Conservation (phyloP, 2,113 vertebrate genomes). For the Nyctibius bracteatus region DNA sequence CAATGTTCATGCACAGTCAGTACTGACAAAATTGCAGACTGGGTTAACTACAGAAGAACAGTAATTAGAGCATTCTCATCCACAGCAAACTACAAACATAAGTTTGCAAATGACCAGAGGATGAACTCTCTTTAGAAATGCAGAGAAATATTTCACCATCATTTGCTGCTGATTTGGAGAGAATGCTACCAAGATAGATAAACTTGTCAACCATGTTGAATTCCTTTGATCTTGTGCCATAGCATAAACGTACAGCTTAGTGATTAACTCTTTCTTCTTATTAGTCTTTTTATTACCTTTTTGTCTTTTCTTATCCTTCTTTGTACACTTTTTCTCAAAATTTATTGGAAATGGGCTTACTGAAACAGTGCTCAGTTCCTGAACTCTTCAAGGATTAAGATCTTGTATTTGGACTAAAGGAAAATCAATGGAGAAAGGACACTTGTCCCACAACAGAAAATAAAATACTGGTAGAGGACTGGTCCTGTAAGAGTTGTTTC, state of each 20-base stretch:
- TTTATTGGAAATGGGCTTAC: neutral
- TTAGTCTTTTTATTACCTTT: neutral
- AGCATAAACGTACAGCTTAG: neutral
- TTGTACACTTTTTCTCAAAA: neutral
- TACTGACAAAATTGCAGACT: neutral
- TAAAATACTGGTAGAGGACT: neutral
- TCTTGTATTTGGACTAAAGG: neutral
- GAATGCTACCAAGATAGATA: conserved; percentile 35
- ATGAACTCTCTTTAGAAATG: conserved; percentile 41
- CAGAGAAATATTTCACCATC: conserved; percentile 15
- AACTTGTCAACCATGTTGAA: neutral
- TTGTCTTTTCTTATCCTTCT: neutral
- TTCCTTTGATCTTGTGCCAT: conserved; percentile 45
- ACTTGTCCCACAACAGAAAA: neutral
- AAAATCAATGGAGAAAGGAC: neutral
- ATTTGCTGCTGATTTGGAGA: conserved; percentile 11
- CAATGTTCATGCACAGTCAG: neutral
- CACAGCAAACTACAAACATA: neutral
- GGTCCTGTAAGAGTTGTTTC: neutral
- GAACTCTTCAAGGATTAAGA: neutral
- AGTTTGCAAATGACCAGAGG: conserved; percentile 22
- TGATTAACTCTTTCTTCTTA: conserved; percentile 17
- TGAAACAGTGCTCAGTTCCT: neutral
- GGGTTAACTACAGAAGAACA: neutral
- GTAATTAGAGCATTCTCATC: neutral